Conservation (phyloP, 1,140 invertebrate genomes). For the Drosophila auraria region DNA sequence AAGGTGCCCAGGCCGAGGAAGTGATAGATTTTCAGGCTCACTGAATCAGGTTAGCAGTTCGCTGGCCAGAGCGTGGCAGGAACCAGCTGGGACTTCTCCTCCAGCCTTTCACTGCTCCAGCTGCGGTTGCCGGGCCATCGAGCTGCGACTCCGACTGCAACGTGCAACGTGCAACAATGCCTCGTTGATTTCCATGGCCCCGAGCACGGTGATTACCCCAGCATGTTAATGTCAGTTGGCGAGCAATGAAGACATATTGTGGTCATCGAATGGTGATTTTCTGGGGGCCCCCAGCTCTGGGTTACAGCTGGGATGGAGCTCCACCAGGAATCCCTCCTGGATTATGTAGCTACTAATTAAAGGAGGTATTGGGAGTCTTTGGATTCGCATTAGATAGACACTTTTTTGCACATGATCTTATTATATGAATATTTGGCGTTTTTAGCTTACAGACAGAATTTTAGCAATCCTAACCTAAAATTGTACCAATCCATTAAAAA, state of each 20-base stretch:
- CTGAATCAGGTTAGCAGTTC: constrained; percentile 70
- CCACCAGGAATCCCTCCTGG: background rate
- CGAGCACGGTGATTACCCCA: constrained; percentile 30
- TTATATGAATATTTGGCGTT: background rate
- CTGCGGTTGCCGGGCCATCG: constrained; percentile 54
- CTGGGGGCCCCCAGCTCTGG: constrained; percentile 26
- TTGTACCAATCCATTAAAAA: too few species aligned
- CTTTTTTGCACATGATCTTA: too few species aligned
- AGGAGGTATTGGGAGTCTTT: background rate
- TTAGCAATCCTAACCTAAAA: background rate
- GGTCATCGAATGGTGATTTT: constrained; percentile 21
- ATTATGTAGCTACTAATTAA: background rate
- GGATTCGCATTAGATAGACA: too few species aligned
- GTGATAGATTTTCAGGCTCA: constrained; percentile 70
- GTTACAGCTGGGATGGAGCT: background rate
- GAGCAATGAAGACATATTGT: constrained; percentile 69
- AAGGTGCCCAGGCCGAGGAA: constrained; percentile 53
- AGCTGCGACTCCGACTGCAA: constrained; percentile 41
- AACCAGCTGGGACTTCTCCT: constrained; percentile 44
- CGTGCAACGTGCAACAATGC: constrained; percentile 17
- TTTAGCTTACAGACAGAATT: too few species aligned
- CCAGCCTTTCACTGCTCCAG: constrained; percentile 65
- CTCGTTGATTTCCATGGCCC: constrained; percentile 58
- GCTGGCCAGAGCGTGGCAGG: constrained; percentile 27
- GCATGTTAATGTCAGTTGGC: constrained; percentile 48